A percentile compares a stretch with the other conserved stretches of the same genome.
phyloP scores from a whole-genome alignment of 2,797 vertebrate species.

The Protosalanx chinensis region DNA sequence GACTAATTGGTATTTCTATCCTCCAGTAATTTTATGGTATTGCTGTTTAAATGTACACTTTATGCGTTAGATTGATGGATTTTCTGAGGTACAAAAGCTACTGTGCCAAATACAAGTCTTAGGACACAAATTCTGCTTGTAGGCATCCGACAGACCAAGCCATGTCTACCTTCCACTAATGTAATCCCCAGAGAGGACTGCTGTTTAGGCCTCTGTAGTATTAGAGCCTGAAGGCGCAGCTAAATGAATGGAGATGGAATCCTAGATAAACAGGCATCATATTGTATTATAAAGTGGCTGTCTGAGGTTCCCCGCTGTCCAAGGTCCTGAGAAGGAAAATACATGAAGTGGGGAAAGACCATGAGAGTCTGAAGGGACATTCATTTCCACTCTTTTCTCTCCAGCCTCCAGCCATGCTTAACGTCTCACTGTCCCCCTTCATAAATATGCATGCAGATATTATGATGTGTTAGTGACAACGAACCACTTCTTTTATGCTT shows the following conservation, averaged over 20 bases:
- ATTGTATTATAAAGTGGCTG: constrained; percentile 6
- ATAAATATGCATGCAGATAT: no score
- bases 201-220: constrained; percentile 1
- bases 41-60: no score
- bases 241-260: constrained; percentile 12
- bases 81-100: neutral
- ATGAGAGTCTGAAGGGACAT: neutral
- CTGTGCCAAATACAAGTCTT: neutral
- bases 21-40: no score
- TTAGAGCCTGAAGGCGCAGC: constrained; percentile 20
- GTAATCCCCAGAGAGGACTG: constrained; percentile 18
- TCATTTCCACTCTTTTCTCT: neutral
- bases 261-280: neutral
- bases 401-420: neutral
- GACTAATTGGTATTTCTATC: no score
- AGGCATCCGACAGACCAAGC: neutral
- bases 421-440: neutral
- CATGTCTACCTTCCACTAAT: constrained; percentile 18
- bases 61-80: no score
- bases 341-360: neutral
- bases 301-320: constrained; percentile 38
- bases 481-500: neutral
- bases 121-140: constrained; percentile 16
- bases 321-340: constrained; percentile 46
- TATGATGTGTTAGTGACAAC: neutral